Evolutionary conservation across 2,888 invertebrate species (phyloP), one percentile per base, ranked within the genome.

Genomic region (Zaprionus bogoriensis): DNA sequence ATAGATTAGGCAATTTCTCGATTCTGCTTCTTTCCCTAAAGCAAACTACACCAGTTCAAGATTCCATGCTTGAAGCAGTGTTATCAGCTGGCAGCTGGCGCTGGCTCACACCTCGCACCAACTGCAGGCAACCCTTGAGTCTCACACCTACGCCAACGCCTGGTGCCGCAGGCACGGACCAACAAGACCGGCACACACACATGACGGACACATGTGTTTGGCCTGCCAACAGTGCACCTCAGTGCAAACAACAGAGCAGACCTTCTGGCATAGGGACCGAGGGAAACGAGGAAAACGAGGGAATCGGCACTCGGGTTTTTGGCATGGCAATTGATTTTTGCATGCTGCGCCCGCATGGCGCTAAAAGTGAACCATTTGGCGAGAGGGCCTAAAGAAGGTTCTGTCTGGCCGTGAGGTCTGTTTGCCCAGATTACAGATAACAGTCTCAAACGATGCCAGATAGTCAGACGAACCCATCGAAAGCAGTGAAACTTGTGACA

Each of bases 401-500:
- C 14, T n/a, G 17, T 32, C 32, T 32, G 22, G 20, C n/a, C 1
- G n/a, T n/a, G 3, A 22, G 20, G n/a, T 22, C 6, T 3, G 20
- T 27, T 27, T 27, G 10, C 27, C 6, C 12, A 41, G 51, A 51
- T 53, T 53, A 32, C 36, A 53, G 19, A 39, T 17, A 38, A 23
- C 23, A 23, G 23, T 4, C 23, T 23, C 23, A 4, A 6, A n/a
- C n/a, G n/a, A n/a, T n/a, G 23, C 23, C 23, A 23, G 7, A 17
- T 14, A 3, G 38, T 5, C 17, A 14, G 10, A n/a, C 32, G n/a
- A 45, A 30, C 17, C 86, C 85, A 84, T 81, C 82, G 57, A 73
- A 84, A 85, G 23, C 85, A 65, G 85, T 83, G 85, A 83, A 76
- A 78, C 62, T 27, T 85, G n/a, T 87, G 82, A 83, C 74, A 76